Conservation (phyloP, 2,113 vertebrate genomes). For the Tychaedon coryphoeus region DNA sequence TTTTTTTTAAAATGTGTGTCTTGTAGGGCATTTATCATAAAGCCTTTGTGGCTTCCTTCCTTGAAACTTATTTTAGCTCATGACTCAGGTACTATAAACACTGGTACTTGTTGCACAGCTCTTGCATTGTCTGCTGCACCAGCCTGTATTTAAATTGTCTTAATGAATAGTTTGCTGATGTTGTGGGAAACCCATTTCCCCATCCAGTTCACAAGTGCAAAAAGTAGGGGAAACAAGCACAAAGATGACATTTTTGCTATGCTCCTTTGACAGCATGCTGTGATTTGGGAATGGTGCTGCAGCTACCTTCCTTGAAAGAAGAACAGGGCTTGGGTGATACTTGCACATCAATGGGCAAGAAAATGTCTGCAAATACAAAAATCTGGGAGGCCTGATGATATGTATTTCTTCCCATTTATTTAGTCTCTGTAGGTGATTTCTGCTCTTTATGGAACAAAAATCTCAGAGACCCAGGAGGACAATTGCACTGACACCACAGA, state of each 20-base stretch:
- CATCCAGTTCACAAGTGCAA: neutral
- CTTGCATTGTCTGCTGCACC: neutral
- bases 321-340: neutral
- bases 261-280: neutral
- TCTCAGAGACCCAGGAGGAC: neutral
- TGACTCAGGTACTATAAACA: conserved; percentile 25
- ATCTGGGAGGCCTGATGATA: neutral
- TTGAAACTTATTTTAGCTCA: conserved; percentile 11
- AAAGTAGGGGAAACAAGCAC: neutral
- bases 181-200: neutral
- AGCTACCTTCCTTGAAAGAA: neutral
- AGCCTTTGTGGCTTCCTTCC: conserved; percentile 17
- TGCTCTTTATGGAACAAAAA: neutral
- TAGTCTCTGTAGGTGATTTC: neutral
- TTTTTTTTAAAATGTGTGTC: neutral
- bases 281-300: neutral
- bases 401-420: neutral
- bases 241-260: neutral
- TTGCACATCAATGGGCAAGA: neutral
- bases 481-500: neutral
- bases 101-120: neutral
- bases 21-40: neutral
- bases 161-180: neutral
- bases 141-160: neutral
- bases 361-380: neutral